Conservation (phyloP, 2,888 invertebrate genomes). For the Yponomeuta evonymella region DNA sequence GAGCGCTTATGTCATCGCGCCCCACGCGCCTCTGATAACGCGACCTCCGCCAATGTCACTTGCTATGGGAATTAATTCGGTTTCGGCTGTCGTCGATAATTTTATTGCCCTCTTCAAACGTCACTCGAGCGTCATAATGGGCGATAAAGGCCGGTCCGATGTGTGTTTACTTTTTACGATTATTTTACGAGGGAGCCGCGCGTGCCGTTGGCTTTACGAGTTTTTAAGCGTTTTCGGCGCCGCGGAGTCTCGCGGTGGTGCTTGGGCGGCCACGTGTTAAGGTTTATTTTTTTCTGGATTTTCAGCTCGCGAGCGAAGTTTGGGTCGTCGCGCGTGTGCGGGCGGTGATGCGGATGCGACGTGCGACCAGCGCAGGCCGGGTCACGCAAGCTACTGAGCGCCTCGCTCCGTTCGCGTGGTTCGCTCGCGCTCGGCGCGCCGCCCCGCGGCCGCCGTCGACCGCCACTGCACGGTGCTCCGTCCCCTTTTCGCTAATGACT, state of each 20-base stretch:
- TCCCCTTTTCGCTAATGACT: conserved; percentile 76
- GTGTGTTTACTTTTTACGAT: conserved; percentile 76
- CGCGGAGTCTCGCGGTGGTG: conserved; percentile 39
- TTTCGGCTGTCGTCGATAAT: conserved; percentile 48
- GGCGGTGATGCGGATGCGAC: conserved; percentile 53
- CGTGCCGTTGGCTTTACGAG: conserved; percentile 73
- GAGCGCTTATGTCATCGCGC: conserved; percentile 73
- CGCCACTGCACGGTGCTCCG: conserved; percentile 55
- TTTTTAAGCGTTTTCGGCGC: conserved; percentile 64
- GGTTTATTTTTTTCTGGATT: conserved; percentile 29
- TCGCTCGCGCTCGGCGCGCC: conserved; percentile 76
- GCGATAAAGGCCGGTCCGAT: conserved; percentile 71
- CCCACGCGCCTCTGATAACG: conserved; percentile 66
- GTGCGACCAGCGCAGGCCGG: conserved; percentile 78
- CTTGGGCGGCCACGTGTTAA: conserved; percentile 31
- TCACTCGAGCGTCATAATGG: conserved; percentile 75
- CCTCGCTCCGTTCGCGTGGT: conserved; percentile 59
- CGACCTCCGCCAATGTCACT: conserved; percentile 70
- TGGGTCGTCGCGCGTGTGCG: conserved; percentile 49
- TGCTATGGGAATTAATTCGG: conserved; percentile 56
- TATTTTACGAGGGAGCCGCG: conserved; percentile 71
- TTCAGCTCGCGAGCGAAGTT: conserved; percentile 62
- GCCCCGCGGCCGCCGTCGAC: conserved; percentile 71
- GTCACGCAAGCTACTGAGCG: conserved; percentile 80
- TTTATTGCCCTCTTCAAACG: conserved; percentile 72